These are phyloP conservation scores for Heliornis fulica DNA, from an alignment of 2,113 vertebrate species.

Conservation along the genomic window DNA sequence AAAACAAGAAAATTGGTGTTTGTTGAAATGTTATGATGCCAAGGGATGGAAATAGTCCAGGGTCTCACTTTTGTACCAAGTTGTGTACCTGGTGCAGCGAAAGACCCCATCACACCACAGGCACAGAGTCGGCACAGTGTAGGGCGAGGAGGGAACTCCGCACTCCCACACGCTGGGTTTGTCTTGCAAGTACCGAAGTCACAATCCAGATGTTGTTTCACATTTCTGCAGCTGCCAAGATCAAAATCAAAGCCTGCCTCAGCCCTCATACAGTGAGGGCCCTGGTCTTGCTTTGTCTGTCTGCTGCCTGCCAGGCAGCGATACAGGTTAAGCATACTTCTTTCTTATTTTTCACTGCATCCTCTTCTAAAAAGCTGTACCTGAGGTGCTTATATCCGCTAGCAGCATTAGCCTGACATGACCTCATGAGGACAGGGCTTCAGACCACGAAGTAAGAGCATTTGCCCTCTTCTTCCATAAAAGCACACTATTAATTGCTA, in stretches of 20 bases:
- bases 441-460: neutral
- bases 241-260: neutral
- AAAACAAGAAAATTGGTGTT: neutral
- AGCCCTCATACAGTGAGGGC: neutral
- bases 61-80: neutral
- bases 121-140: accelerated
- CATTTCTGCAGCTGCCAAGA: neutral
- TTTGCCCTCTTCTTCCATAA: neutral
- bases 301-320: neutral
- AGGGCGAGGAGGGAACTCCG: accelerated
- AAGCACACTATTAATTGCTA: neutral
- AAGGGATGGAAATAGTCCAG: neutral
- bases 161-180: accelerated
- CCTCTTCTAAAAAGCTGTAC: neutral
- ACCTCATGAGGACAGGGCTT: neutral
- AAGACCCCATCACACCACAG: neutral
- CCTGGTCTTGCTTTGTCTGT: neutral
- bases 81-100: neutral
- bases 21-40: neutral
- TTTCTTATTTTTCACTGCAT: neutral
- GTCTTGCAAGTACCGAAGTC: neutral
- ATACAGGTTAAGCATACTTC: neutral
- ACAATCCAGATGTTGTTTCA: neutral
- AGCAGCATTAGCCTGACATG: neutral
- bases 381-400: neutral